A percentile compares a stretch with the other conserved stretches of the same genome.
Conservation (phyloP, 1,140 invertebrate genomes). For the Nebria ingens region DNA sequence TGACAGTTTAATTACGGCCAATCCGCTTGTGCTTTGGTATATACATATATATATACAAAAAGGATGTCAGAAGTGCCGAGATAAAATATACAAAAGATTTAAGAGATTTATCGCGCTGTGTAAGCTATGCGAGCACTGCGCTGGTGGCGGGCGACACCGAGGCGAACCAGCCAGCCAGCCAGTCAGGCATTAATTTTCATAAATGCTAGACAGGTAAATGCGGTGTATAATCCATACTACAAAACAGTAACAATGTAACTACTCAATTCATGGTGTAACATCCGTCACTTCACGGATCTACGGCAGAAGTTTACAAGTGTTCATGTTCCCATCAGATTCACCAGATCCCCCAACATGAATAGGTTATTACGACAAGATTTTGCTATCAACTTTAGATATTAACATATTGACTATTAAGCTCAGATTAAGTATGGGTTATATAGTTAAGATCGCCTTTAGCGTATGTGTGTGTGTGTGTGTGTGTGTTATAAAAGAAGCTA, state of each 20-base stretch:
- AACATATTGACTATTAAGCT: too few relatives aligned
- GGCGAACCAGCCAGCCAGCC: background rate
- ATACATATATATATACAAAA: too few relatives aligned
- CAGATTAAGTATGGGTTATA: too few relatives aligned
- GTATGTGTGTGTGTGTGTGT: too few relatives aligned
- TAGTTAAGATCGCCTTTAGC: too few relatives aligned
- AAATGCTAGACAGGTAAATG: background rate
- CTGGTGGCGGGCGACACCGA: too few relatives aligned
- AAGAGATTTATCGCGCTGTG: background rate
- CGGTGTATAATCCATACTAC: background rate
- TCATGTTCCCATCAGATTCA: background rate
- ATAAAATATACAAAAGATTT: constrained; percentile 9
- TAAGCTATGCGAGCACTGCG: background rate
- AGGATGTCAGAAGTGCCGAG: constrained; percentile 1
- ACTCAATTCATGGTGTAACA: background rate
- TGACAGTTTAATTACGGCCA: background rate
- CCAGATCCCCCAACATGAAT: too few relatives aligned
- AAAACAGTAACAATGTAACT: background rate
- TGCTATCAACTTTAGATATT: too few relatives aligned
- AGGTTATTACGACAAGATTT: too few relatives aligned
- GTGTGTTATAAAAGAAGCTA: too few relatives aligned
- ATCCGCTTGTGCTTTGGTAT: background rate
- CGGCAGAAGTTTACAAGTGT: background rate
- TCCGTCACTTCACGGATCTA: background rate
- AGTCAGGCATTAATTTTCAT: constrained; percentile 7